These are phyloP conservation scores for Drosophila nebulosa DNA, from an alignment of 1,140 invertebrate species.

Conservation along the genomic window DNA sequence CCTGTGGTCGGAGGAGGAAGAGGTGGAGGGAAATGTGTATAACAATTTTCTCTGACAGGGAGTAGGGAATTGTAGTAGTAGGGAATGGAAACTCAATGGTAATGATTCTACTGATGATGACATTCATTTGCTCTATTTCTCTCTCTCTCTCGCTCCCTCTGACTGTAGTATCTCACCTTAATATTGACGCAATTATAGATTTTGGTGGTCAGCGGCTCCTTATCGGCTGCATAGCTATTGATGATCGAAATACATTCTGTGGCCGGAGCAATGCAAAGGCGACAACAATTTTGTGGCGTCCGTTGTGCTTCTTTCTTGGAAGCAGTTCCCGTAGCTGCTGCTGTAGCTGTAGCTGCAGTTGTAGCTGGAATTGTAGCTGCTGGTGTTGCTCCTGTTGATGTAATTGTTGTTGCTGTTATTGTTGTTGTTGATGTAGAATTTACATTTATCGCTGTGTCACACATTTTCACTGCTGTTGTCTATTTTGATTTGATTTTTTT, in stretches of 20 bases:
- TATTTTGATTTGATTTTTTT: conserved; percentile 29
- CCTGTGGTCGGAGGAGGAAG: background rate
- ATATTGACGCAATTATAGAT: conserved; percentile 80
- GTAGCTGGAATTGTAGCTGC: background rate
- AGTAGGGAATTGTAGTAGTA: background rate
- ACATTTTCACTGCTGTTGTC: conserved; percentile 50
- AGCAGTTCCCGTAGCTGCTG: background rate
- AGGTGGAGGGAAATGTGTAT: conserved; percentile 27
- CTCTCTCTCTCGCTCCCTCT: conserved; percentile 10
- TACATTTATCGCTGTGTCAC: conserved; percentile 51
- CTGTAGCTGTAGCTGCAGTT: conserved; percentile 9
- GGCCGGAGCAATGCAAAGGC: conserved; percentile 77
- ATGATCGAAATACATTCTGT: conserved; percentile 80
- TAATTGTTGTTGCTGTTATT: conserved; percentile 5
- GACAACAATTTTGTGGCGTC: conserved; percentile 75
- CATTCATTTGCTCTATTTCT: background rate
- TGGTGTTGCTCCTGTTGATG: conserved; percentile 7
- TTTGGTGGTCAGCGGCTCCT: conserved; percentile 78
- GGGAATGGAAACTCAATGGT: background rate
- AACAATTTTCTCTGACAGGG: conserved; percentile 21
- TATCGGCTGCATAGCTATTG: conserved; percentile 80
- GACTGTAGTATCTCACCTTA: conserved; percentile 62
- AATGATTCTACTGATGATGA: conserved; percentile 28
- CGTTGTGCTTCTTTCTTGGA: conserved; percentile 1
- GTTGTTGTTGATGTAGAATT: conserved; percentile 17